phyloP scores from a whole-genome alignment of 2,888 invertebrate genomes.

The Oxytorus armatus region DNA sequence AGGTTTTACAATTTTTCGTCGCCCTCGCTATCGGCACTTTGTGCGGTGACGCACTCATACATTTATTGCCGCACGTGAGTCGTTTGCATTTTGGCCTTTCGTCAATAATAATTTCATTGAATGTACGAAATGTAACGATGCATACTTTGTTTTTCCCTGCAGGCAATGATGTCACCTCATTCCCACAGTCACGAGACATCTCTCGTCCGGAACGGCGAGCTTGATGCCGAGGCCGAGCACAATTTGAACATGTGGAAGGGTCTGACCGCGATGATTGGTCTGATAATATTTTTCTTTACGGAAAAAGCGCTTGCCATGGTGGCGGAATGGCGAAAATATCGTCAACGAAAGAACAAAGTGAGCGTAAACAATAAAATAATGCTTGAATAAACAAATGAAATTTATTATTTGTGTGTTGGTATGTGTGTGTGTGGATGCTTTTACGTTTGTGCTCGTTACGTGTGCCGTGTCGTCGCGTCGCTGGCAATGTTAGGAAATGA shows the following conservation, averaged over 20 bases:
- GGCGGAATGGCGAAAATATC: conserved; percentile 92
- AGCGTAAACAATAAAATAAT: conserved; percentile 76
- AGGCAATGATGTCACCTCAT: conserved; percentile 85
- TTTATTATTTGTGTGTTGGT: neutral
- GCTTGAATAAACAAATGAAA: conserved; percentile 77
- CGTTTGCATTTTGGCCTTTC: neutral
- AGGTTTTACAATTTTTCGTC: conserved; percentile 95
- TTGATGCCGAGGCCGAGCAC: conserved; percentile 85
- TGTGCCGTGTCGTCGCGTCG: conserved; percentile 63
- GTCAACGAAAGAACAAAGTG: conserved; percentile 89
- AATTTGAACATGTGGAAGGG: conserved; percentile 94
- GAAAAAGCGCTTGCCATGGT: conserved; percentile 93
- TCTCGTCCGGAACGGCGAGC: conserved; percentile 51
- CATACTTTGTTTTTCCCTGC: conserved; percentile 52
- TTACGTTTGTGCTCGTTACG: conserved; percentile 29
- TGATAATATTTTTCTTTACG: conserved; percentile 95
- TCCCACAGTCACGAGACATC: conserved; percentile 79
- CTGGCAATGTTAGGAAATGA: neutral
- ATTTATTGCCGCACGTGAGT: conserved; percentile 95
- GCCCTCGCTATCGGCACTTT: conserved; percentile 96
- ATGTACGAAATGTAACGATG: neutral
- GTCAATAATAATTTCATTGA: neutral
- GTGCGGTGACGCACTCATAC: conserved; percentile 96
- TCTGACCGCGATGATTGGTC: conserved; percentile 91
- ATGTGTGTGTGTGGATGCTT: too few relatives aligned